Evolutionary conservation across 2,113 vertebrate genomes (phyloP).

Genomic region (Gobius niger): DNA sequence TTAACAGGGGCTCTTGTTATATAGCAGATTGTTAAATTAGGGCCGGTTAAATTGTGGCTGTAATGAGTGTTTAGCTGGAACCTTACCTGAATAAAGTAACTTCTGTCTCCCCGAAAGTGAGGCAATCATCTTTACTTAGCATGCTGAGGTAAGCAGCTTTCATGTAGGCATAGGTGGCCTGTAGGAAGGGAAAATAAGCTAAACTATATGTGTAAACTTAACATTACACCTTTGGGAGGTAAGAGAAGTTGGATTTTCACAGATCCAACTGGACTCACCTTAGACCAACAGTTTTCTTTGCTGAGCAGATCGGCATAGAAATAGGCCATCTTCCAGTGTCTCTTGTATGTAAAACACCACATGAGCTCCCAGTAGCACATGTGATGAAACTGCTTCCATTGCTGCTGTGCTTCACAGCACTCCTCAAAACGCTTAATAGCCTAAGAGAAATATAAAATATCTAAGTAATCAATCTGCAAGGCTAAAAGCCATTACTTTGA

Average conservation of each 20-base stretch:
- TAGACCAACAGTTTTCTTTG: slow-evolving; percentile 97
- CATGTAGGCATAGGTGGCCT: slow-evolving; percentile 98
- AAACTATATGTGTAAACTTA: neutral
- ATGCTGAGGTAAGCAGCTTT: slow-evolving; percentile 98
- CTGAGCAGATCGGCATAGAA: slow-evolving; percentile 95
- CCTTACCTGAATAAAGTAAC: slow-evolving; percentile 88
- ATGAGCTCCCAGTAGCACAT: slow-evolving; percentile 99
- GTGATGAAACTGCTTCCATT: slow-evolving; percentile 98
- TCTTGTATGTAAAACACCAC: slow-evolving; percentile 98
- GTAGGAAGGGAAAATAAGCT: slow-evolving; percentile 31
- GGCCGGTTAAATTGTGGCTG: neutral
- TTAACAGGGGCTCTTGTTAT: neutral
- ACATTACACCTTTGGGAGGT: neutral
- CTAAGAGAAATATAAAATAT: slow-evolving; percentile 61
- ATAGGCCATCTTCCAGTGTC: slow-evolving; percentile 98
- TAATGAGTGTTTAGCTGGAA: neutral
- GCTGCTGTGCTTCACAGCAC: slow-evolving; percentile 94
- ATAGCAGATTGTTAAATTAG: neutral
- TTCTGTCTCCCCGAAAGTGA: slow-evolving; percentile 88
- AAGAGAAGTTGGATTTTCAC: neutral
- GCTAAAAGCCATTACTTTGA: neutral
- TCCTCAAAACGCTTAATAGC: slow-evolving; percentile 89
- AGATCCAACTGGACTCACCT: slow-evolving; percentile 74
- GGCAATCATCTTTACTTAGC: slow-evolving; percentile 87
- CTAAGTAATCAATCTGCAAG: neutral